A percentile compares a stretch with the other conserved stretches of the same genome.
These are phyloP conservation scores for Leptoteleia sp. DNA, from an alignment of 1,140 invertebrate genomes.

Conservation along the genomic window DNA sequence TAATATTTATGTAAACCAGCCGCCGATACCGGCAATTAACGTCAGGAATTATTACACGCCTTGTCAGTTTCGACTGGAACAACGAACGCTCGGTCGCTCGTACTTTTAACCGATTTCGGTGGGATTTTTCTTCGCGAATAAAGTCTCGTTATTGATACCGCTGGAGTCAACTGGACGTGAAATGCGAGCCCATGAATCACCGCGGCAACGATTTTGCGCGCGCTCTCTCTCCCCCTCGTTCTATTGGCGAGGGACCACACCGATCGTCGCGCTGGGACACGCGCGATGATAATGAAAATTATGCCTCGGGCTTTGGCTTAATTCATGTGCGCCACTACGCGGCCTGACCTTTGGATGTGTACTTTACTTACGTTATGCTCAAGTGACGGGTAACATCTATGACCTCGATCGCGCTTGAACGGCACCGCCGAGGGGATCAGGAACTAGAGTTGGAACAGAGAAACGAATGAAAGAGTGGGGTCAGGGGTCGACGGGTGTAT, in stretches of 20 bases:
- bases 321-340: slow-evolving; percentile 63
- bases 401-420: slow-evolving; percentile 68
- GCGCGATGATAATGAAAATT: slow-evolving; percentile 71
- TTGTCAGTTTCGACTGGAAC: slow-evolving; percentile 15
- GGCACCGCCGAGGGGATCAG: slow-evolving; percentile 65
- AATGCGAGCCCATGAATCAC: slow-evolving; percentile 50
- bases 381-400: slow-evolving; percentile 71
- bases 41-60: slow-evolving; percentile 22
- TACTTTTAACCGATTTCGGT: slow-evolving; percentile 26
- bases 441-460: slow-evolving; percentile 68
- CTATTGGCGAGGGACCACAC: slow-evolving; percentile 46
- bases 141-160: slow-evolving; percentile 52
- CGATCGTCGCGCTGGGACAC: slow-evolving; percentile 50
- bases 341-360: slow-evolving; percentile 64
- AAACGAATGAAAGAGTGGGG: slow-evolving; percentile 64
- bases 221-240: slow-evolving; percentile 23
- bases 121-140: slow-evolving; percentile 34
- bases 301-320: slow-evolving; percentile 59
- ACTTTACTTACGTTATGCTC: slow-evolving; percentile 67
- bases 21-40: slow-evolving; percentile 3
- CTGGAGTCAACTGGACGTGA: slow-evolving; percentile 46
- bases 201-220: slow-evolving; percentile 32
- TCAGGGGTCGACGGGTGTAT: slow-evolving; percentile 67
- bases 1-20: slow-evolving; percentile 26
- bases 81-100: slow-evolving; percentile 36